Conservation (phyloP, 2,888 invertebrate genomes). For the Chrysolina americana region DNA sequence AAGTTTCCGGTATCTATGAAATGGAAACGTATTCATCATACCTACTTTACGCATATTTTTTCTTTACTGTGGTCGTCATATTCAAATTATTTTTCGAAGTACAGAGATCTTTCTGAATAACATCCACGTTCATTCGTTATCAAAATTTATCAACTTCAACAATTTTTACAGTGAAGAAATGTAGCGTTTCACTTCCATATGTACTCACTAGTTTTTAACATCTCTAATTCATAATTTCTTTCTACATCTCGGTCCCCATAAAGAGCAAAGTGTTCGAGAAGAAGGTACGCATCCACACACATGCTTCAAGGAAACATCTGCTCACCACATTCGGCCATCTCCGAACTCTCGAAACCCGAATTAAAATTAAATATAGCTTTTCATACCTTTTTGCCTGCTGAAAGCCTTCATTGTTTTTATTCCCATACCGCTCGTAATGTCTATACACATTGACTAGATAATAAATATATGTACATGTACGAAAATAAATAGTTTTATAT, state of each 20-base stretch:
- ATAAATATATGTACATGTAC: constrained; percentile 40
- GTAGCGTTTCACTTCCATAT: constrained; percentile 6
- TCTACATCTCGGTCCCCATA: constrained; percentile 25
- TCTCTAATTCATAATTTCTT: constrained; percentile 31
- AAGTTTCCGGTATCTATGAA: too few species aligned
- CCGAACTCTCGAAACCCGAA: constrained; percentile 36
- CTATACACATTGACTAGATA: constrained; percentile 74
- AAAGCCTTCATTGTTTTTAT: constrained; percentile 91
- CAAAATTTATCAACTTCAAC: background rate
- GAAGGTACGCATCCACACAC: constrained; percentile 40
- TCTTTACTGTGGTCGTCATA: too few species aligned
- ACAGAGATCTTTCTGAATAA: too few species aligned
- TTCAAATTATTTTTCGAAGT: too few species aligned
- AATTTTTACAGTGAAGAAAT: background rate
- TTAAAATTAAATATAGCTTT: constrained; percentile 40
- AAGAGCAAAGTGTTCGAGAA: constrained; percentile 32
- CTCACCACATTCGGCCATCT: constrained; percentile 52
- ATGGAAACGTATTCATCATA: too few species aligned
- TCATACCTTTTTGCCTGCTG: constrained; percentile 80
- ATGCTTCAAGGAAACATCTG: constrained; percentile 52
- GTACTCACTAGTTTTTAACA: constrained; percentile 20
- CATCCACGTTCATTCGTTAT: background rate
- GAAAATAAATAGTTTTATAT: constrained; percentile 41
- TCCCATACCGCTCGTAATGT: constrained; percentile 83
- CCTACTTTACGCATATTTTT: too few species aligned